Conservation (phyloP, 2,888 invertebrate genomes). For the Stenodera caucasica region DNA sequence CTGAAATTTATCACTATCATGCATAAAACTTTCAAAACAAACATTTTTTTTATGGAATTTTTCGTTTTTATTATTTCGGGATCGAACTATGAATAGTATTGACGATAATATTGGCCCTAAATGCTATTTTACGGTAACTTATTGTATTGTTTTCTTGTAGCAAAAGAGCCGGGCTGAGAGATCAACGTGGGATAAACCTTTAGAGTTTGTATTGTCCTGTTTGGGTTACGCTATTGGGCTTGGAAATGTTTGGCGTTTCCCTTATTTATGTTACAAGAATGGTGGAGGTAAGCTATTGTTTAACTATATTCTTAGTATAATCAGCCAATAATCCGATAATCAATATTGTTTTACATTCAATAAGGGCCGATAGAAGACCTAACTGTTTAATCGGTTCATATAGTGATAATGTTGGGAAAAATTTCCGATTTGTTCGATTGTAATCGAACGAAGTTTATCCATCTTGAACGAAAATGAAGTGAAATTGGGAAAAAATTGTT, state of each 20-base stretch:
- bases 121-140: too few relatives aligned
- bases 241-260: slow-evolving; percentile 80
- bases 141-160: background rate
- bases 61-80: too few relatives aligned
- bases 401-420: background rate
- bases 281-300: slow-evolving; percentile 68
- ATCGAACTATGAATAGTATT: too few relatives aligned
- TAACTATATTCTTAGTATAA: background rate
- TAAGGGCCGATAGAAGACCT: background rate
- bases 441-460: background rate
- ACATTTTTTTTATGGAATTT: too few relatives aligned
- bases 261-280: slow-evolving; percentile 76
- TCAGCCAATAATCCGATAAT: background rate
- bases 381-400: background rate
- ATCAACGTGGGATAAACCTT: slow-evolving; percentile 64
- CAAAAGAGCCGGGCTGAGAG: slow-evolving; percentile 43
- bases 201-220: slow-evolving; percentile 77
- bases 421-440: background rate
- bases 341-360: background rate
- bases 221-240: slow-evolving; percentile 77
- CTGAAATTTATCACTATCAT: too few relatives aligned
- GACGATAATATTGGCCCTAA: too few relatives aligned
- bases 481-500: background rate
- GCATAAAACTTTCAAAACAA: too few relatives aligned
- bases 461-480: background rate